Evolutionary conservation across 2,888 invertebrate species (phyloP), one percentile per base, ranked within the genome.

Genomic region (Perithous albicinctus): DNA sequence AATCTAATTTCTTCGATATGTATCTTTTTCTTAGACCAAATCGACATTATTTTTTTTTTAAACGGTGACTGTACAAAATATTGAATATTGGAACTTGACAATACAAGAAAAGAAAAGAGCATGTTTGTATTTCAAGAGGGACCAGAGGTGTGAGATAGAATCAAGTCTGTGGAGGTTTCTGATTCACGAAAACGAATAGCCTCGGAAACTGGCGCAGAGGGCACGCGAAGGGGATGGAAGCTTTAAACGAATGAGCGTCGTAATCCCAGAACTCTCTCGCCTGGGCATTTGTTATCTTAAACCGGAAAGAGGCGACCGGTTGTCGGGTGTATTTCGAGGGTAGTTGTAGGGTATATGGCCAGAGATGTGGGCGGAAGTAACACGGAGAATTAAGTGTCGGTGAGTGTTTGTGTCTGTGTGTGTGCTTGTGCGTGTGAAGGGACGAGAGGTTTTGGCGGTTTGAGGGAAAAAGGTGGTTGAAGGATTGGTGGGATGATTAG

Each of bases 221-320:
- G 10, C 26, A 15, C 2, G 61, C 20, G 15, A n/a, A 61, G 23
- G 20, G 61, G 38, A 23, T 15, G n/a, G 61, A 61, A 41, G 82
- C 80, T 64, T 69, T 75, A 87, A 87, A 88, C 85, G 87, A 89
- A 90, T 88, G 86, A 86, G 85, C 84, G 79, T 84, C 84, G 86
- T 88, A 88, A 89, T 89, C 87, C 86, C 84, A 74, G 82, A 84
- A 83, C 86, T 87, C 88, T 86, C 88, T 87, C 86, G 86, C 80
- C n/a, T 82, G 85, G 83, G 82, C 88, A 89, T 90, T 90, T 89
- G 87, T 90, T 90, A 90, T 90, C 88, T 89, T 88, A 88, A 88
- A 90, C 88, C 87, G 85, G 85, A 84, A 79, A 74, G 78, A 72
- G 80, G 70, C 66, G 51, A 61, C 35, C 56, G 56, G 29, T 56